These are phyloP conservation scores for Euglossa dilemma DNA, from an alignment of 1,140 invertebrate species.

Conservation along the genomic window DNA sequence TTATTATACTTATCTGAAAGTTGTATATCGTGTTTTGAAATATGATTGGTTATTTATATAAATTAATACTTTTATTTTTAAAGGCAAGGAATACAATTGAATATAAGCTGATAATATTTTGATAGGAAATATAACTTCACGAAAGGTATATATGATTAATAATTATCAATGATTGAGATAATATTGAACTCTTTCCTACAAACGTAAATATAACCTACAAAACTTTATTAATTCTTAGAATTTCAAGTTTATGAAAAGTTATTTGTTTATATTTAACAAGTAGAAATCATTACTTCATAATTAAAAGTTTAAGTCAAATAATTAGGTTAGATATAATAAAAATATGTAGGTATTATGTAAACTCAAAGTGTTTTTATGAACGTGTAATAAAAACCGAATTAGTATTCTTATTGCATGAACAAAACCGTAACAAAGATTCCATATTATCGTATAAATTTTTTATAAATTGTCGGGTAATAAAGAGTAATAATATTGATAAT, in stretches of 20 bases:
- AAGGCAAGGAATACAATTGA: background rate
- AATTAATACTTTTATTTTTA: background rate
- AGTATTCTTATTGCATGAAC: background rate
- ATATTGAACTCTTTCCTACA: background rate
- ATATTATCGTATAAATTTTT: background rate
- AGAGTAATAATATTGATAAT: background rate
- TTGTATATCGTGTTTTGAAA: background rate
- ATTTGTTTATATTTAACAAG: too few relatives aligned
- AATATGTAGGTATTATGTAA: background rate
- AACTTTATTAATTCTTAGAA: background rate
- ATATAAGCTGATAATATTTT: background rate
- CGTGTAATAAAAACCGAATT: background rate
- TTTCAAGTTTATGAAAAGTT: background rate
- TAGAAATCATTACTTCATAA: background rate
- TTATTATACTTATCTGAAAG: background rate
- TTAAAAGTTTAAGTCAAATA: background rate
- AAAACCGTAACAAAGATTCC: background rate
- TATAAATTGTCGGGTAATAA: background rate
- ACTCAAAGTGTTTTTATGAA: background rate
- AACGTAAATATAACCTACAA: constrained; percentile 3
- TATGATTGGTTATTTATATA: background rate
- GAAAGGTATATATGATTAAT: background rate
- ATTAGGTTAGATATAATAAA: background rate
- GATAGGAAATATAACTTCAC: background rate
- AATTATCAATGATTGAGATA: background rate